Conservation (phyloP, 2,888 invertebrate species). For the Drosophila colorata region DNA sequence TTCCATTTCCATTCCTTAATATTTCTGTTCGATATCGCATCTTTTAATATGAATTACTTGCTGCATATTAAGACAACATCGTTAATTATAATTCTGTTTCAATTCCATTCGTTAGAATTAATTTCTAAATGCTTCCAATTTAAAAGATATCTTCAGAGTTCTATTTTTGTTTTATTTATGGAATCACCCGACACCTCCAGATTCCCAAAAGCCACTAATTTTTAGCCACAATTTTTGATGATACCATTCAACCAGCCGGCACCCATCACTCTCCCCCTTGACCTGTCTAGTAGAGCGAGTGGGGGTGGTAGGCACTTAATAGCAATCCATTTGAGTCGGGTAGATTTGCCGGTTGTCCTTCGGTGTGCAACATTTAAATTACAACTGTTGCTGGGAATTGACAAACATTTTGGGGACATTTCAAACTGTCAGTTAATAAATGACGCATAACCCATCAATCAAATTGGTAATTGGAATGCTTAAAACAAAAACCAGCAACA, state of each 20-base stretch:
- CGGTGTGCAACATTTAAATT: slow-evolving; percentile 50
- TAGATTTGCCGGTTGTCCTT: slow-evolving; percentile 15
- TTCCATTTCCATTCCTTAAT: too few relatives aligned
- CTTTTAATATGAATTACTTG: too few relatives aligned
- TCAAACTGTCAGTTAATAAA: slow-evolving; percentile 51
- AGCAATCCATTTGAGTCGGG: slow-evolving; percentile 16
- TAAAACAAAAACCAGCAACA: slow-evolving; percentile 35
- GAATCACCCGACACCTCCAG: neutral
- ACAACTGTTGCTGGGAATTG: slow-evolving; percentile 53
- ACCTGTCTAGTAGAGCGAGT: slow-evolving; percentile 7
- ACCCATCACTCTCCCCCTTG: neutral
- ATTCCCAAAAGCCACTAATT: neutral
- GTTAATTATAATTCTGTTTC: neutral
- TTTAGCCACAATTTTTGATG: slow-evolving; percentile 7
- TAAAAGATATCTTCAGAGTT: neutral
- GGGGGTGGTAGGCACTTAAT: neutral
- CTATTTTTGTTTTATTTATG: neutral
- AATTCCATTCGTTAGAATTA: neutral
- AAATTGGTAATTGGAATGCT: slow-evolving; percentile 40
- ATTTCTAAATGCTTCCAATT: neutral
- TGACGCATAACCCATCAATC: slow-evolving; percentile 59
- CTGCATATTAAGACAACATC: too few relatives aligned
- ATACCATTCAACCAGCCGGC: neutral
- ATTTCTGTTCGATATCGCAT: too few relatives aligned
- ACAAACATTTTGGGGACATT: slow-evolving; percentile 50